A percentile compares a stretch with the other conserved stretches of the same genome.
These are phyloP conservation scores for Hestina assimilis DNA, from an alignment of 1,140 invertebrate species.

Conservation along the genomic window DNA sequence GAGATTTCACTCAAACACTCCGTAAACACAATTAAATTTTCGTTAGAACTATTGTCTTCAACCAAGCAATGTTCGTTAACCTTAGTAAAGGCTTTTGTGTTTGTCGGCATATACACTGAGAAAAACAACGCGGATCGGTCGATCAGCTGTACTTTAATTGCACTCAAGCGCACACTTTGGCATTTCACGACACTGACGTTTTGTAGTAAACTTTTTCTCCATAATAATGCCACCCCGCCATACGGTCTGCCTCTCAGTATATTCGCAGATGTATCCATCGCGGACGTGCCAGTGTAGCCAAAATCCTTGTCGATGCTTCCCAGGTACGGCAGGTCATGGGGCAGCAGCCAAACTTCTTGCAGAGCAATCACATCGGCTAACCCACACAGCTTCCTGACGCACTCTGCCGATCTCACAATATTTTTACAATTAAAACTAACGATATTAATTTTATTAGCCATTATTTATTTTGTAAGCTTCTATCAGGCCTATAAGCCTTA, in stretches of 20 bases:
- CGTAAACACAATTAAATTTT: not conserved
- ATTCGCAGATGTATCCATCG: not conserved
- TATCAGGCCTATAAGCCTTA: not conserved
- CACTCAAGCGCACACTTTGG: not conserved
- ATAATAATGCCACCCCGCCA: not conserved
- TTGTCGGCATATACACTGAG: not conserved
- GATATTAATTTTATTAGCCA: not conserved
- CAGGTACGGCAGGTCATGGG: not conserved
- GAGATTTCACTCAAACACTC: not conserved
- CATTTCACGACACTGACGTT: constrained; percentile 3
- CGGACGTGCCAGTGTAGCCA: not conserved
- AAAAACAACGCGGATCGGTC: not conserved
- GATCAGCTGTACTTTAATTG: not conserved
- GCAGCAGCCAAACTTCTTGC: not conserved
- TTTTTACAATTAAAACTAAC: not conserved
- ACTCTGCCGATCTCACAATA: not conserved
- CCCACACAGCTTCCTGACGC: not conserved
- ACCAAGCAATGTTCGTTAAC: no score
- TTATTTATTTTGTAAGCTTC: not conserved
- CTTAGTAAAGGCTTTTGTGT: no score
- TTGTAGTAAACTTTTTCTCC: not conserved
- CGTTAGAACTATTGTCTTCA: not conserved
- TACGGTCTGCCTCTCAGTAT: not conserved
- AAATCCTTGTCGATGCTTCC: not conserved
- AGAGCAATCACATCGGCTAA: not conserved